Evolutionary conservation across 2,113 vertebrate species (phyloP), one percentile per base, ranked within the genome.

Genomic region (Piprites chloris): DNA sequence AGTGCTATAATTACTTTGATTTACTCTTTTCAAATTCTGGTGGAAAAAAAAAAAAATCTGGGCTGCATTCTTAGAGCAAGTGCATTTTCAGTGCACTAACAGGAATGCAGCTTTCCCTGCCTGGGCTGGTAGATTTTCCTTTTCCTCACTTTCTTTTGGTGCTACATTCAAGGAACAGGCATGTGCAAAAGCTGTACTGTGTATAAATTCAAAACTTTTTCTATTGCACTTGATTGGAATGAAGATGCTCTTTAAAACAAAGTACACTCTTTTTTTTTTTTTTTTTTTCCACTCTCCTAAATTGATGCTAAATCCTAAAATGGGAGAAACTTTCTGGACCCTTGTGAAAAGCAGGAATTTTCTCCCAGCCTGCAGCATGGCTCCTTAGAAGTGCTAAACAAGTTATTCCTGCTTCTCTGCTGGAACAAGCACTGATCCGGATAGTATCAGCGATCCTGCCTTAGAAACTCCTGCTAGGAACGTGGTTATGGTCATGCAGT

Each of bases 1-100:
- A 96, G n/a, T 81, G 90, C 86, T 95, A 30, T 92, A 96, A 97
- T 96, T 95, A 93, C 73, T 94, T 95, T 90, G 88, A 94, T 95
- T 96, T 94, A 90, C 81, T 93, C 83, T 92, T 94, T 96, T 90
- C 47, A 94, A 92, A 93, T 90, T 90, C 76, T 90, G 77, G 96
- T 96, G 93, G 90, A n/a, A 78, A 89, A 96, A 94, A 91, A 90
- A 92, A 91, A 90, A 92, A 83, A 53, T 59, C 75, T 50, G 42
- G 71, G 90, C 82, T 95, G 59, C 72, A 55, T 95, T 96, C 90
- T 91, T 77, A 22, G 37, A 71, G 80, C 0, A 35, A 81, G 79
- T 93, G 79, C 83, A 37, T 92, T 93, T 94, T 78, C 65, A 68
- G 68, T 77, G 86, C 83, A 28, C 26, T 72, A 12, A 68, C 12